Base-by-base conservation (phyloP, 2,888 invertebrate genomes). In the Limulus polyphemus region DNA sequence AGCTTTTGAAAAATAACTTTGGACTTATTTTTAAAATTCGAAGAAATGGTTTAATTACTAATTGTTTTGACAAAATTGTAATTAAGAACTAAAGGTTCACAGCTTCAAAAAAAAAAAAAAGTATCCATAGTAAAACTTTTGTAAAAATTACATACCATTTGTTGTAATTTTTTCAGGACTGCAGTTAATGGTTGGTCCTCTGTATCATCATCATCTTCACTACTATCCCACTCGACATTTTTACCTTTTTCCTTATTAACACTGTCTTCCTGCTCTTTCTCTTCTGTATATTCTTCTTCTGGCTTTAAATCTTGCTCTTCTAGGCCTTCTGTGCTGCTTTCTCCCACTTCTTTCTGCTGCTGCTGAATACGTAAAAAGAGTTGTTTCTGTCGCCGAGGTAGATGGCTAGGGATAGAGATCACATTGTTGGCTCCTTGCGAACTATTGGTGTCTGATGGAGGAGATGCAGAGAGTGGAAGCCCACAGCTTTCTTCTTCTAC, bases 351-450 rank as follows among this genome's bases (percentile, higher is more conserved):
- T 62, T 81, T 78, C 69, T 84, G 83, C 65, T 84, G 83, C 57
- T 84, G 83, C 68, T 83, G 83, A 66, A 86, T 84, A 62, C 86
- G 75, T 74, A 83, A 75, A 69, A 83, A 84, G 50, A 86, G 75
- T 69, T 86, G 84, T 59, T 83, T 79, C 69, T 84, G 84, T 70
- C 80, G 82, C 67, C 83, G 83, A 3, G 85, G 84, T 62, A 86
- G 75, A 69, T 81, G 81, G 14, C 77, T 74, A 0, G 81, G 81
- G 13, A 81, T 71, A 13, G 55, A 49, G 51, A 65, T 62, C 11
- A 7, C 7, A 7, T 32, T 32, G 32, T 32, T 32, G 32, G 32
- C 32, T 32, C 32, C 32, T 32, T 32, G 32, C 32, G 32, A 32
- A 32, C 32, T 32, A 32, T 32, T 32, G 3, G 32, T 32, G 7